Evolutionary conservation across 2,797 vertebrate species (phyloP).

Genomic region (Balearica regulorum): DNA sequence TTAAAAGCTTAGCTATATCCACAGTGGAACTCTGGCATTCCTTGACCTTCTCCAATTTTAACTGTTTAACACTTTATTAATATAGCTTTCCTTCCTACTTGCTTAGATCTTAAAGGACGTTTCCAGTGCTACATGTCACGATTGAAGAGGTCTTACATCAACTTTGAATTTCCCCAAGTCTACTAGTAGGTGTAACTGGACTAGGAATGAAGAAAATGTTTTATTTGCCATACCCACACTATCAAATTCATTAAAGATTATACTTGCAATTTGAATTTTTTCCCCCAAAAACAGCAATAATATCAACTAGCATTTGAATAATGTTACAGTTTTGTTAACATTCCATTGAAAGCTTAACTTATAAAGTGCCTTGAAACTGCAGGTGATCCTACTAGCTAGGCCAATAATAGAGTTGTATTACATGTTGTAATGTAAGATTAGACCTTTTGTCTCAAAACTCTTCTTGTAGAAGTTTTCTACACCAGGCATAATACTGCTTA

Average conservation of each 20-base stretch:
- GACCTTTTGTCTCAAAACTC: background rate
- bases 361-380: background rate
- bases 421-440: background rate
- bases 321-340: background rate
- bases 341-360: background rate
- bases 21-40: constrained; percentile 1
- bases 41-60: constrained; percentile 29
- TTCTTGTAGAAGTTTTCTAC: background rate
- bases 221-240: background rate
- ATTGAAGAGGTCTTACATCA: constrained; percentile 3
- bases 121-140: background rate
- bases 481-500: background rate
- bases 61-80: constrained; percentile 24
- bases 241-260: background rate
- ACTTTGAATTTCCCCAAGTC: background rate
- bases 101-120: constrained; percentile 14
- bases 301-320: background rate
- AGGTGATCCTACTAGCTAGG: background rate
- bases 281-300: background rate
- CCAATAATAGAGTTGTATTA: background rate
- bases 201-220: background rate
- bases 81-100: constrained; percentile 23
- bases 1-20: constrained; percentile 5
- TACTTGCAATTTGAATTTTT: background rate
- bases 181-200: background rate